Percentiles rank a stretch among this genome's conserved stretches.
phyloP scores from a whole-genome alignment of 2,888 invertebrate genomes.

The Strigamia crassipes region DNA sequence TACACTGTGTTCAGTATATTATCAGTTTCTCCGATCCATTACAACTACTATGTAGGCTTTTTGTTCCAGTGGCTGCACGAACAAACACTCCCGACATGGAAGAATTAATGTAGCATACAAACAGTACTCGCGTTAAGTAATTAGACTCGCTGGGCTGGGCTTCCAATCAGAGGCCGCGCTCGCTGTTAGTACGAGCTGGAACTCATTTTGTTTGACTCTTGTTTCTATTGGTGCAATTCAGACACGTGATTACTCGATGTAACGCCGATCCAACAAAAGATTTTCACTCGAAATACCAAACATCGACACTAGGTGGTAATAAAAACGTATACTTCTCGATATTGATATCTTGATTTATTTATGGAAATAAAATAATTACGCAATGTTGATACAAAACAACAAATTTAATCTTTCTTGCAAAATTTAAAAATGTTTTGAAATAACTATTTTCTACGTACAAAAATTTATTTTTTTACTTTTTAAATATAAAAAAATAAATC shows the following conservation, averaged over 20 bases:
- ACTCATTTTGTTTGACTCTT: constrained; percentile 18
- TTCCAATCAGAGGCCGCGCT: constrained; percentile 9
- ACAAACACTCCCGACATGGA: constrained; percentile 3
- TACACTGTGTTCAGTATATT: constrained; percentile 17
- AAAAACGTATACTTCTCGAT: background rate
- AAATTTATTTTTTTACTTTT: too few relatives aligned
- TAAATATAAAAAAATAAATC: too few relatives aligned
- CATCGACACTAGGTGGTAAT: background rate
- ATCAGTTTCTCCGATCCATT: constrained; percentile 14
- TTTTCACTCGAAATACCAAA: too few relatives aligned
- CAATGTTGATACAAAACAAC: too few relatives aligned
- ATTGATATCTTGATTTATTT: too few relatives aligned
- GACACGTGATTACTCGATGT: background rate
- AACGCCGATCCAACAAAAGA: too few relatives aligned
- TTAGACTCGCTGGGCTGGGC: constrained; percentile 29
- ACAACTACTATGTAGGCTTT: background rate
- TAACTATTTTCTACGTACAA: too few relatives aligned
- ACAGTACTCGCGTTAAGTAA: constrained; percentile 7
- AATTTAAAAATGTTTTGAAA: too few relatives aligned
- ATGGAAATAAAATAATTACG: too few relatives aligned
- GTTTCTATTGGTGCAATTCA: background rate
- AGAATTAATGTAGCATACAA: constrained; percentile 6
- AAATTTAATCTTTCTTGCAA: too few relatives aligned
- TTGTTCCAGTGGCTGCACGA: constrained; percentile 3
- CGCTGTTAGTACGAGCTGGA: background rate